Conservation (phyloP, 1,140 invertebrate species). For the Parapsyche elsis region DNA sequence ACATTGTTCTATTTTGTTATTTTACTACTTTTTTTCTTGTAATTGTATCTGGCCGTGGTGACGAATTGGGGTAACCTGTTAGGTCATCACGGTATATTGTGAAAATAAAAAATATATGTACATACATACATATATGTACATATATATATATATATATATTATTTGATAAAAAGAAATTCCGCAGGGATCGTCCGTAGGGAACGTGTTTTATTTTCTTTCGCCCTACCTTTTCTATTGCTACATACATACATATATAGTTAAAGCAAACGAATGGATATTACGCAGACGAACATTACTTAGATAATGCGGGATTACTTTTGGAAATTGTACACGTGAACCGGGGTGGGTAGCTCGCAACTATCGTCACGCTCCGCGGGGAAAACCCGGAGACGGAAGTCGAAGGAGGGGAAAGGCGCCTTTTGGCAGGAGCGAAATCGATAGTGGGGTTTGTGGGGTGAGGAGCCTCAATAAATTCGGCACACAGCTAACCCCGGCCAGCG, state of each 20-base stretch:
- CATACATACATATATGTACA: not conserved
- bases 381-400: constrained; percentile 25
- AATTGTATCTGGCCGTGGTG: too few relatives aligned
- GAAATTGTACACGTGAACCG: constrained; percentile 28
- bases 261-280: constrained; percentile 26
- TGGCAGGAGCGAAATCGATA: constrained; percentile 48
- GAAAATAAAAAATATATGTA: not conserved
- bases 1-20: too few relatives aligned
- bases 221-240: too few relatives aligned
- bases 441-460: constrained; percentile 9
- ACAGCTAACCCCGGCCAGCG: constrained; percentile 46
- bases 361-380: constrained; percentile 48
- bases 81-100: too few relatives aligned
- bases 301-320: constrained; percentile 21
- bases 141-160: not conserved
- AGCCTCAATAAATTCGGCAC: constrained; percentile 46
- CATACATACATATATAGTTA: not conserved
- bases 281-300: constrained; percentile 17
- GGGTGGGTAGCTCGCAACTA: constrained; percentile 14
- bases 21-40: too few relatives aligned
- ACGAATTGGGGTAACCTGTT: too few relatives aligned
- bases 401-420: constrained; percentile 20
- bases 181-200: too few relatives aligned
- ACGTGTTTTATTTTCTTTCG: too few relatives aligned
- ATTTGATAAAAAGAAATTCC: too few relatives aligned